Evolutionary conservation across 2,888 invertebrate genomes (phyloP).

Genomic region (Hypomecis atomaria): DNA sequence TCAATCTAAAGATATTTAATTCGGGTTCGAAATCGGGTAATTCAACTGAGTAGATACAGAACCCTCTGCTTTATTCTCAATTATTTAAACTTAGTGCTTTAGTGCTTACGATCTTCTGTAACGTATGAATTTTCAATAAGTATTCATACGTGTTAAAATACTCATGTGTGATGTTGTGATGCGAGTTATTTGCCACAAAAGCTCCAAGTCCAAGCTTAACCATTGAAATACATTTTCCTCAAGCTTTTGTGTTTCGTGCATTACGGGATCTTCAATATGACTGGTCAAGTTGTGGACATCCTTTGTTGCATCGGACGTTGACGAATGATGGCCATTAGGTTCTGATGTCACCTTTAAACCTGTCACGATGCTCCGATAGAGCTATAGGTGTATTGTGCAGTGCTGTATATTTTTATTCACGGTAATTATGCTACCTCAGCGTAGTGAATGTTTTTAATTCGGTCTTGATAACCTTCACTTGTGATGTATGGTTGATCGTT

Average conservation of each 20-base stretch:
- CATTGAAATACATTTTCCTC: conserved; percentile 15
- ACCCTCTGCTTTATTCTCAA: too few relatives aligned
- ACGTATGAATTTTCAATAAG: too few relatives aligned
- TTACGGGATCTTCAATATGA: conserved; percentile 19
- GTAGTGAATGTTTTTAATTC: conserved; percentile 38
- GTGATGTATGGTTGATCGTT: conserved; percentile 27
- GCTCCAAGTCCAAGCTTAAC: not conserved
- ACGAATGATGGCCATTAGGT: conserved; percentile 39
- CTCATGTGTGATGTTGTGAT: conserved; percentile 6
- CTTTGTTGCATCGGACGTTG: conserved; percentile 41
- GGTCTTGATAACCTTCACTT: conserved; percentile 24
- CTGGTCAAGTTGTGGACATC: conserved; percentile 34
- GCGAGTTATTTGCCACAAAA: conserved; percentile 7
- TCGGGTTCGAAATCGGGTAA: too few relatives aligned
- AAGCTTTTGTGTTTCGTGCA: conserved; percentile 16
- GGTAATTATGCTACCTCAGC: conserved; percentile 36
- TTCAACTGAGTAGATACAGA: too few relatives aligned
- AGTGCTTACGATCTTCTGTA: too few relatives aligned
- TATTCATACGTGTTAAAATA: too few relatives aligned
- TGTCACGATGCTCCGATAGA: conserved; percentile 30
- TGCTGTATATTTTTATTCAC: conserved; percentile 33
- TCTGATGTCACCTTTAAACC: conserved; percentile 37
- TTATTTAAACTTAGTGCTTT: too few relatives aligned
- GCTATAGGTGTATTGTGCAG: conserved; percentile 23
- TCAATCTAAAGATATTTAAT: too few relatives aligned